Base-by-base conservation (phyloP, 1,140 invertebrate genomes). In the Zaprionus capensis region DNA sequence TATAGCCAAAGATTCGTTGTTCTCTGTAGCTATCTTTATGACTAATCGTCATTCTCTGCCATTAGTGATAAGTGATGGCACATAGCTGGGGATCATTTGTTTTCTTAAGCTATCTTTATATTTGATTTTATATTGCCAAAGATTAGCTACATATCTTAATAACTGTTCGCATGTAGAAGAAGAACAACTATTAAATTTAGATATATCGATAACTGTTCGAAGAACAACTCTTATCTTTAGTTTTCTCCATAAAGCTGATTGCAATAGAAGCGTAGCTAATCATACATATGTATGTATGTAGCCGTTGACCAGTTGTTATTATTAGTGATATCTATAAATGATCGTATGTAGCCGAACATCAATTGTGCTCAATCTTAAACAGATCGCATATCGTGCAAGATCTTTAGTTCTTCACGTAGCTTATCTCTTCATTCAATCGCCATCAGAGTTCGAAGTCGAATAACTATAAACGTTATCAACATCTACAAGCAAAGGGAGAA, bases 361-460 rank as follows among this genome's bases (percentile, higher is more conserved):
- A 51, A 15, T 51, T 31, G 61, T 36, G 36, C 22, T 36, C 26
- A 63, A 63, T 24, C 9, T 24, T 7, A 49, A 7, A 51, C 46
- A 34, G 31, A 34, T 28, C 26, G 26, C 26, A 26, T 34, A 34
- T 34, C 31, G 31, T 34, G 31, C 9, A 34, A 34, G 38, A 49
- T 49, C 44, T 49, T 49, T 4, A 22, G 17, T 20, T 46, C 6
- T 44, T 44, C 12, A 6, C 15, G 4, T 41, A 46, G 17, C 20
- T 24, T 20, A 51, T 51, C 46, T 24, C 11, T 1, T 5, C 20
- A 9, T 9, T 44, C n/a, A 17, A 46, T 46, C n/a, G 41, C 41
- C 41, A 17, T 46, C 7, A 17, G 17, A 46, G 41, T 46, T 7
- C n/a, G n/a, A 46, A 17, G 38, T 41, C 15, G 14, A 41, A 41